Evolutionary conservation across 2,113 vertebrate genomes (phyloP).

Genomic region (Aviceda subcristata): DNA sequence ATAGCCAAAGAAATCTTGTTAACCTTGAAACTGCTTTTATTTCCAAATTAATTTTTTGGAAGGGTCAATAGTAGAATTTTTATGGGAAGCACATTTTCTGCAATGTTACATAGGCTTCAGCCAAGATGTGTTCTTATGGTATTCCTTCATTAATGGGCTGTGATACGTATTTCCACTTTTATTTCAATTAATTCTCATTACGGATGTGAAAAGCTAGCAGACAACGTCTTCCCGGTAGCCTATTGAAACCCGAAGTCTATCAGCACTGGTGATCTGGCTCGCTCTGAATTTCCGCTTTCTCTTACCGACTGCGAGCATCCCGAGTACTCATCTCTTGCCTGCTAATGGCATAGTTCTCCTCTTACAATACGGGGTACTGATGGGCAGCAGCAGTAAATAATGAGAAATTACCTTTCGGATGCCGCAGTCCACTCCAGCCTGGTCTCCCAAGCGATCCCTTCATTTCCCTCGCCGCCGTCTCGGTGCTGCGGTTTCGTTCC

Average conservation of each 20-base stretch:
- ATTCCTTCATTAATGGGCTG: background rate
- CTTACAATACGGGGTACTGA: background rate
- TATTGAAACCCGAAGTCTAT: background rate
- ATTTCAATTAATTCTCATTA: slow-evolving; percentile 19
- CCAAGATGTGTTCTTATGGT: background rate
- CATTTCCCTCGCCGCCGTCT: rapidly evolving
- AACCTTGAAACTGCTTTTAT: slow-evolving; percentile 8
- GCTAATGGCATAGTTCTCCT: rapidly evolving
- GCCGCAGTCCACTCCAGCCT: background rate
- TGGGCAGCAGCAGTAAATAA: background rate
- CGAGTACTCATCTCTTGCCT: background rate
- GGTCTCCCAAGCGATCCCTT: background rate
- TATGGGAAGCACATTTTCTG: background rate
- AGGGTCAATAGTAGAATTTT: background rate
- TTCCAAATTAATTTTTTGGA: slow-evolving; percentile 9
- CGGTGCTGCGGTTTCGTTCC: rapidly evolving
- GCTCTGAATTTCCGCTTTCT: background rate
- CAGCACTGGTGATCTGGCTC: background rate
- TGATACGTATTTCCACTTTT: background rate
- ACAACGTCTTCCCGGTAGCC: background rate
- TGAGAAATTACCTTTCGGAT: background rate
- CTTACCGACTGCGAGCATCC: background rate
- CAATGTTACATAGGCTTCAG: background rate
- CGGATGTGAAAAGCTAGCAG: background rate
- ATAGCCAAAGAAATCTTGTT: background rate